A percentile compares a stretch with the other conserved stretches of the same genome.
These are phyloP conservation scores for Meda fulgida DNA, from an alignment of 2,797 vertebrate species.

Conservation along the genomic window DNA sequence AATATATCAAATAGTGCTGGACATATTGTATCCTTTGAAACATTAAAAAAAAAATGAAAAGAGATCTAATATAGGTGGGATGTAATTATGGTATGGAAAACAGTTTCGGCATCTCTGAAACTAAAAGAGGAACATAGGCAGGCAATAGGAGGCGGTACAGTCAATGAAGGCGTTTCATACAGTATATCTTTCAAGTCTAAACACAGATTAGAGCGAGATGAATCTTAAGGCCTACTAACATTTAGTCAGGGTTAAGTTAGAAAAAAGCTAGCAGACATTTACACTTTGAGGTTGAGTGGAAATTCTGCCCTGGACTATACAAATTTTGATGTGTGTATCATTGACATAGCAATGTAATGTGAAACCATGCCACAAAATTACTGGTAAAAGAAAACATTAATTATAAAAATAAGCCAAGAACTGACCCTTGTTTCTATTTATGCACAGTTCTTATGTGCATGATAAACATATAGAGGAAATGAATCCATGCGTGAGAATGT, in stretches of 20 bases:
- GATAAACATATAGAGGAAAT: not conserved
- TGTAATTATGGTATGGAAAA: not conserved
- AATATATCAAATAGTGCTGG: not conserved
- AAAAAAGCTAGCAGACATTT: not conserved
- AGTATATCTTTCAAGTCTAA: not conserved
- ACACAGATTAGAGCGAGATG: not conserved
- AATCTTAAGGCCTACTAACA: not conserved
- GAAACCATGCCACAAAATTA: not conserved
- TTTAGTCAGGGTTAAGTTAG: not conserved
- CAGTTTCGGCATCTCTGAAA: not conserved
- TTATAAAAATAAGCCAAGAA: not conserved
- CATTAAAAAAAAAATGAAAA: not conserved
- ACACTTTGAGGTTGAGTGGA: not conserved
- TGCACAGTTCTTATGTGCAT: not conserved
- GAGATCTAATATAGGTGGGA: not conserved
- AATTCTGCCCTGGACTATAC: not conserved
- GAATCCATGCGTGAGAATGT: not conserved
- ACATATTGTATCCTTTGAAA: not conserved
- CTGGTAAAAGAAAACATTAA: not conserved
- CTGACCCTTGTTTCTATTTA: not conserved
- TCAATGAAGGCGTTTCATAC: not conserved
- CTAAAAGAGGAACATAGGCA: conserved; percentile 13
- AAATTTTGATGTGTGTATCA: not conserved
- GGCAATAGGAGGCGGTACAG: not conserved
- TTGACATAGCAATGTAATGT: not conserved